Evolutionary conservation across 2,888 invertebrate species (phyloP).

Genomic region (Lasioglossum calceatum): DNA sequence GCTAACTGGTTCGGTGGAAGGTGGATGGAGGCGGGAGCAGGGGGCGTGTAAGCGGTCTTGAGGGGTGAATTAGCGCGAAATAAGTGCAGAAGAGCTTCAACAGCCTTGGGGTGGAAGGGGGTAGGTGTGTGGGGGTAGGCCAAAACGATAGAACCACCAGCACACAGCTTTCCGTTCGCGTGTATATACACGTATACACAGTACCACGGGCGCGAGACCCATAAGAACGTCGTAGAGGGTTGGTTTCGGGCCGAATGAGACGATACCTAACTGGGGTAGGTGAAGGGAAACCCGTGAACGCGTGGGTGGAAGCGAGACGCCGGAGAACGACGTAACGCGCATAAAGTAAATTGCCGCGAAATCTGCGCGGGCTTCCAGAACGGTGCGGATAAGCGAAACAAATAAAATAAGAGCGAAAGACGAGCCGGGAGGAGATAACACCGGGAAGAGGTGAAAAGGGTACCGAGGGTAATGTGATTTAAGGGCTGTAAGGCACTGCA

Average conservation of each 20-base stretch:
- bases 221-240: slow-evolving; percentile 65
- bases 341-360: slow-evolving; percentile 81
- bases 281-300: slow-evolving; percentile 10
- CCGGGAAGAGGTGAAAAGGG: slow-evolving; percentile 52
- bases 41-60: slow-evolving; percentile 79
- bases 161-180: slow-evolving; percentile 22
- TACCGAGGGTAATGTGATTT: slow-evolving; percentile 61
- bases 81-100: slow-evolving; percentile 74
- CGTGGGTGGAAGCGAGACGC: slow-evolving; percentile 65
- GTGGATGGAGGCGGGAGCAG: slow-evolving; percentile 23
- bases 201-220: slow-evolving; percentile 50
- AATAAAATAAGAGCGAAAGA: slow-evolving; percentile 74
- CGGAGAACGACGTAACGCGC: slow-evolving; percentile 78
- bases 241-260: slow-evolving; percentile 67
- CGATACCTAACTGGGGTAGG: slow-evolving; percentile 55
- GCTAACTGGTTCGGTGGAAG: slow-evolving; percentile 68
- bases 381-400: slow-evolving; percentile 74
- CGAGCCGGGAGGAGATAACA: slow-evolving; percentile 57
- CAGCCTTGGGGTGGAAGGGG: slow-evolving; percentile 26
- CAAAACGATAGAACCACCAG: slow-evolving; percentile 59
- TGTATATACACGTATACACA: slow-evolving; percentile 25
- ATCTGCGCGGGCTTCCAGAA: slow-evolving; percentile 72
- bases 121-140: slow-evolving; percentile 33
- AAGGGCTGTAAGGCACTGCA: slow-evolving; percentile 49
- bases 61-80: slow-evolving; percentile 83